Conservation (phyloP, 2,113 vertebrate species). For the human region GRCh38 chr14:45151001-45151500, state of each 20-base stretch:
- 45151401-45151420: slow-evolving; percentile 90
- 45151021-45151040: neutral
- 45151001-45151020: neutral
- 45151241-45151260: neutral
- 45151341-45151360: neutral
- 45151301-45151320: neutral
- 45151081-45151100: neutral
- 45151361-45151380: slow-evolving; percentile 31
- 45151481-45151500: slow-evolving; percentile 96
- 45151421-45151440: slow-evolving; percentile 89
- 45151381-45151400: slow-evolving; percentile 85
- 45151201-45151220: neutral
- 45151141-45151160: neutral
- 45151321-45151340: slow-evolving; percentile 9
- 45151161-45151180: neutral
- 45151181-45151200: neutral
- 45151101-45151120: neutral
- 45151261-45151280: slow-evolving; percentile 43
- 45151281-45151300: slow-evolving; percentile 24
- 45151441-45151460: slow-evolving; percentile 87
- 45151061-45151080: neutral
- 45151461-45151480: slow-evolving; percentile 94
- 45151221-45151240: neutral
- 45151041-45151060: neutral
- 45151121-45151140: neutral